These are phyloP conservation scores for Bombus waltoni DNA, from an alignment of 1,140 invertebrate species.

Conservation along the genomic window DNA sequence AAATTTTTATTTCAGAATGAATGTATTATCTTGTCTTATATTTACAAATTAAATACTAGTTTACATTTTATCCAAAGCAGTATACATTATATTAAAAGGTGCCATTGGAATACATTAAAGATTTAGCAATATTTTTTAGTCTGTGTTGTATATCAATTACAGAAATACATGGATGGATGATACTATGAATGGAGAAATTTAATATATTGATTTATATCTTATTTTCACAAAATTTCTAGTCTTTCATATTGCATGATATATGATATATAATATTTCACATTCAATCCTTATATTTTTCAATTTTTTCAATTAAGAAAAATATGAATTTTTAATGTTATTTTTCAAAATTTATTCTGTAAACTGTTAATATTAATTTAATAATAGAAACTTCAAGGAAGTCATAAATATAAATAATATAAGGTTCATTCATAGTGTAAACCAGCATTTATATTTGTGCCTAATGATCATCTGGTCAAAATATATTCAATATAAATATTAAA, in stretches of 20 bases:
- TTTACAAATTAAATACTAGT: conserved; percentile 39
- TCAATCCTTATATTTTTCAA: not conserved
- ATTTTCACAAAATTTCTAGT: conserved; percentile 27
- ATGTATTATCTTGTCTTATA: conserved; percentile 34
- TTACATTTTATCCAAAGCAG: conserved; percentile 42
- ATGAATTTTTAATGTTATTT: not conserved
- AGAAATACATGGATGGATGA: conserved; percentile 60
- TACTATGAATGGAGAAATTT: conserved; percentile 65
- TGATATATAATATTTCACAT: not conserved
- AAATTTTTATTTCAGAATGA: conserved; percentile 38
- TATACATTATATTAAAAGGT: conserved; percentile 60
- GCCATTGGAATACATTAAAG: conserved; percentile 60
- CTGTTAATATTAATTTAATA: too few species aligned
- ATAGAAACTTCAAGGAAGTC: not conserved
- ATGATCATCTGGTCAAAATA: conserved; percentile 71
- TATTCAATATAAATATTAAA: conserved; percentile 63
- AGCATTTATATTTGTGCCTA: conserved; percentile 68
- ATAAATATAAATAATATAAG: conserved; percentile 10
- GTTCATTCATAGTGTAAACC: conserved; percentile 66
- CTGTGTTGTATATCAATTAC: conserved; percentile 62
- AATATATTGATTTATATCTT: conserved; percentile 1
- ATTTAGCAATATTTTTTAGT: conserved; percentile 63
- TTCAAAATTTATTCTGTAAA: not conserved
- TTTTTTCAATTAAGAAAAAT: not conserved
- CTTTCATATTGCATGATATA: not conserved